These are phyloP conservation scores for Scolopax rusticola DNA, from an alignment of 2,797 vertebrate genomes.

Conservation along the genomic window DNA sequence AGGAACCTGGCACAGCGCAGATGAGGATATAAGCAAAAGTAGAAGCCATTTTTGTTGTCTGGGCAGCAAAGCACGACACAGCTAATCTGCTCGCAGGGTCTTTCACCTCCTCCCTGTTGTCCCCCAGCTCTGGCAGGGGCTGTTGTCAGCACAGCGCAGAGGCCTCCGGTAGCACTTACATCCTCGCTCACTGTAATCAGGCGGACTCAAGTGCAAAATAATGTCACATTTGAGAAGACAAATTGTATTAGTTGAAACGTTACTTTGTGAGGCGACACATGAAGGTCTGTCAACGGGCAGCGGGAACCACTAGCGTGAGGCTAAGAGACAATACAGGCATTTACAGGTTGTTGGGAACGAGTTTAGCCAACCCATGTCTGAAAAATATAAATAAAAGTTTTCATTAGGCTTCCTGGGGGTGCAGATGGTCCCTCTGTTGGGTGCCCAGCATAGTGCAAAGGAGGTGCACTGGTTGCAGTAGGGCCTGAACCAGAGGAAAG, in stretches of 20 bases:
- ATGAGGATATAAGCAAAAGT: background rate
- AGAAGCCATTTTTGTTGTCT: background rate
- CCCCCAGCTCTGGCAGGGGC: background rate
- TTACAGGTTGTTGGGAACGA: background rate
- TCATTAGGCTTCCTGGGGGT: background rate
- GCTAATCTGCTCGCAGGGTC: background rate
- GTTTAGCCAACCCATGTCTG: background rate
- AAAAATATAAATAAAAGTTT: background rate
- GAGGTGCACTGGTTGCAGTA: background rate
- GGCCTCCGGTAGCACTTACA: background rate
- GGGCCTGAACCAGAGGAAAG: background rate
- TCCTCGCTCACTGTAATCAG: background rate
- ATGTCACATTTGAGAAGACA: background rate
- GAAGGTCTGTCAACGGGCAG: background rate
- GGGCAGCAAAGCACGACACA: background rate
- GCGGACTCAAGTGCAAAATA: background rate
- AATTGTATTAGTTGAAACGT: background rate
- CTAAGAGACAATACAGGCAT: background rate
- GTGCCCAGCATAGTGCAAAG: background rate
- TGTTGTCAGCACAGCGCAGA: fast-evolving
- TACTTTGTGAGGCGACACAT: background rate
- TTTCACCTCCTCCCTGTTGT: background rate
- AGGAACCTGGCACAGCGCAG: background rate
- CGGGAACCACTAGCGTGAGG: background rate
- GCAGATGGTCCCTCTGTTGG: background rate